Conservation (phyloP, 2,888 invertebrate species). For the Nomada fucata region DNA sequence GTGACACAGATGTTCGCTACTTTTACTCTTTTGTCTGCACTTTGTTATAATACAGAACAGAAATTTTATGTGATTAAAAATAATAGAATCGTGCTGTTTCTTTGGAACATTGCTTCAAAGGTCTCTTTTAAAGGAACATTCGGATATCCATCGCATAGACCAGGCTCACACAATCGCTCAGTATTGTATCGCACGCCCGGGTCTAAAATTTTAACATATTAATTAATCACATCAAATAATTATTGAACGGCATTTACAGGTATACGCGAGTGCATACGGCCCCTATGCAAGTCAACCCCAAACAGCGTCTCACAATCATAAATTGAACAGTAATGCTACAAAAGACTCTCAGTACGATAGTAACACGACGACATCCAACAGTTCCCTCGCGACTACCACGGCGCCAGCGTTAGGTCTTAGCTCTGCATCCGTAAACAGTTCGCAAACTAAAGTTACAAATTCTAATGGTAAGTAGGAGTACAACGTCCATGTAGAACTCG, state of each 20-base stretch:
- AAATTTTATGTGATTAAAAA: too few species aligned
- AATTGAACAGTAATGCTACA: constrained; percentile 78
- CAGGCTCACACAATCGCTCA: too few species aligned
- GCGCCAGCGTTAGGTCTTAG: constrained; percentile 80
- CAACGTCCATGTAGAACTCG: not conserved
- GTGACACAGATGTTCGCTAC: too few species aligned
- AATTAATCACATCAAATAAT: not conserved
- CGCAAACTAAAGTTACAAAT: constrained; percentile 82
- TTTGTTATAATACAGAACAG: too few species aligned
- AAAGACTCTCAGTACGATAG: constrained; percentile 82
- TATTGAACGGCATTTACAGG: constrained; percentile 63
- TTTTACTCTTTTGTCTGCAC: too few species aligned
- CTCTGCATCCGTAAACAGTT: constrained; percentile 80
- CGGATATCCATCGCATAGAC: too few species aligned
- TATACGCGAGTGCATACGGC: constrained; percentile 79
- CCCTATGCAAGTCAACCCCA: constrained; percentile 80
- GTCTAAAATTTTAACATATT: not conserved
- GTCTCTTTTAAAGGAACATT: too few species aligned
- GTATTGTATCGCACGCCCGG: too few species aligned
- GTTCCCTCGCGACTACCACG: constrained; percentile 78
- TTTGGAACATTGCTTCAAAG: too few species aligned
- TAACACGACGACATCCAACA: constrained; percentile 79
- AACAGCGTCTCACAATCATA: constrained; percentile 80
- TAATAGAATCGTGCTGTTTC: too few species aligned
- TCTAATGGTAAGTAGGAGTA: constrained; percentile 76